Evolutionary conservation across 2,888 invertebrate genomes (phyloP).

Genomic region (Cheilosia grossa): DNA sequence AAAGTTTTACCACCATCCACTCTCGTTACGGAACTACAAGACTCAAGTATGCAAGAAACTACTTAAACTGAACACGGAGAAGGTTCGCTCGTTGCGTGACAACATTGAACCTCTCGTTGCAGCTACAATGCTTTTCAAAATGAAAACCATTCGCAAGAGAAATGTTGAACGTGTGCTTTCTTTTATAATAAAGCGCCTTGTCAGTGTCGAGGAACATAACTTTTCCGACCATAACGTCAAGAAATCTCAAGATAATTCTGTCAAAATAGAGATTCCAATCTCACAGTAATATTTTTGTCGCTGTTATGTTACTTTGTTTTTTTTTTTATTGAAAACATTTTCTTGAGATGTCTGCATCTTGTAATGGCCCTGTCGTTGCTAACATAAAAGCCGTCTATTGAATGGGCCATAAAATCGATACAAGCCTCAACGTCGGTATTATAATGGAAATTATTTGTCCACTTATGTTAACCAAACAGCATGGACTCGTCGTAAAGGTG

Average conservation of each 20-base stretch:
- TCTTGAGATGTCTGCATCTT: constrained; percentile 25
- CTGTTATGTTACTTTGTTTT: not conserved
- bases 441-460: constrained; percentile 68
- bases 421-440: constrained; percentile 22
- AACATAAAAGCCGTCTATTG: constrained; percentile 18
- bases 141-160: constrained; percentile 58
- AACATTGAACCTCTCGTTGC: constrained; percentile 44
- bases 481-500: constrained; percentile 4
- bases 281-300: constrained; percentile 13
- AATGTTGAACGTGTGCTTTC: constrained; percentile 1
- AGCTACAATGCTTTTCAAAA: constrained; percentile 20
- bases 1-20: constrained; percentile 27
- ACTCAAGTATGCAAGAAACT: constrained; percentile 27
- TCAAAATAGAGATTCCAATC: constrained; percentile 45
- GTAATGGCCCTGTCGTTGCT: constrained; percentile 19
- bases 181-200: constrained; percentile 37
- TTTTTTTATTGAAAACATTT: constrained; percentile 38
- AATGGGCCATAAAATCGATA: constrained; percentile 39
- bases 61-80: constrained; percentile 53
- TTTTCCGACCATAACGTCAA: constrained; percentile 56
- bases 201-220: constrained; percentile 54
- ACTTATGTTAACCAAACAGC: constrained; percentile 48
- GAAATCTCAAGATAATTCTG: constrained; percentile 55
- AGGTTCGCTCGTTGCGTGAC: constrained; percentile 42
- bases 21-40: not conserved